phyloP scores from a whole-genome alignment of 2,888 invertebrate species.

The Reticulitermes lucifugus region DNA sequence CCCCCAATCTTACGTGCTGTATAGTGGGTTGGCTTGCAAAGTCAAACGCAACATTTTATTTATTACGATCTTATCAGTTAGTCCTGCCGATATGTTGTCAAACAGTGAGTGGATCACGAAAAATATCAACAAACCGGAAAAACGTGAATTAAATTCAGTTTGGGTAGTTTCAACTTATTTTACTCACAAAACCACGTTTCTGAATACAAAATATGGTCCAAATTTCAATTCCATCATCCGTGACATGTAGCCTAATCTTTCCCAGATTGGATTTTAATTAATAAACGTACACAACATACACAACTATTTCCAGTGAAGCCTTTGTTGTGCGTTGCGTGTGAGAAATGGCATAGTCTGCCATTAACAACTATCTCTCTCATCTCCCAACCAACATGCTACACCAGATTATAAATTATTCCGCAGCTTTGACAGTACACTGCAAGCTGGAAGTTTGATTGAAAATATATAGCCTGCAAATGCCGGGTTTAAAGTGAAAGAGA shows the following conservation, averaged over 20 bases:
- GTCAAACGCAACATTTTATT: no score
- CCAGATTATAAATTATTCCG: constrained; percentile 41
- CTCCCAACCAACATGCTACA: constrained; percentile 15
- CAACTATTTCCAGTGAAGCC: background rate
- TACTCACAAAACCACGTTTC: background rate
- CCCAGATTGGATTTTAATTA: constrained; percentile 5
- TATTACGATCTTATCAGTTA: no score
- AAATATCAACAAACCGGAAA: no score
- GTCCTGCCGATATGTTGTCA: background rate
- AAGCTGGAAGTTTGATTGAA: constrained; percentile 41
- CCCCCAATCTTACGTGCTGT: no score
- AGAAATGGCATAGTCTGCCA: constrained; percentile 5
- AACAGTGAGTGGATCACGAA: background rate
- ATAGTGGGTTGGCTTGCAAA: no score
- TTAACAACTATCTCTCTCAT: constrained; percentile 32
- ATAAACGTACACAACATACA: background rate
- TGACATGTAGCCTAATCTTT: background rate
- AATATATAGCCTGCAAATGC: constrained; percentile 39
- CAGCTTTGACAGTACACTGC: constrained; percentile 38
- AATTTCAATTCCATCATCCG: background rate
- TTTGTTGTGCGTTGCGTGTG: constrained; percentile 12
- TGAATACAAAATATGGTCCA: background rate
- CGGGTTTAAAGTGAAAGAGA: constrained; percentile 26
- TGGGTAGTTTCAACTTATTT: background rate
- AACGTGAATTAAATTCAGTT: background rate